Evolutionary conservation across 2,888 invertebrate genomes (phyloP), one percentile per base, ranked within the genome.

Genomic region (Chironomus tentans): DNA sequence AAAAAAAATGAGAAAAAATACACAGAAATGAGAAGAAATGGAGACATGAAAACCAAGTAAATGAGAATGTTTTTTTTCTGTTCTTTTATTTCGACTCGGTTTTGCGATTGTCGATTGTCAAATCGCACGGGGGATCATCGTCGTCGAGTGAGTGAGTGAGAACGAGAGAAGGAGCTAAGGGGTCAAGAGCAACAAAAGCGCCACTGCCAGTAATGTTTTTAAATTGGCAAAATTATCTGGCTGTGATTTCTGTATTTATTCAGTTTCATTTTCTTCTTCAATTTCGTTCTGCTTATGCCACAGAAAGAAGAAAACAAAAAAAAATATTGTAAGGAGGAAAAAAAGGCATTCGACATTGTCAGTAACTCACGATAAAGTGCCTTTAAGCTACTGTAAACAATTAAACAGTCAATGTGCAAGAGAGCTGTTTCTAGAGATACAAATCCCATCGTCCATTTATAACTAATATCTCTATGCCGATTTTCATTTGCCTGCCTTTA

Each of bases 281-380:
- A 56, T 56, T 15, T 56, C 56, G 15, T 56, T 56, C 56, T 56
- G 15, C 56, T 56, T n/a, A 56, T 56, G 56, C 56, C 56, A 56
- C 56, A 56, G 2, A 18, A 18, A 56, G 56, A 56, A 15, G 50
- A n/a, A 62, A n/a, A n/a, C 21, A 3, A 22, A 7, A 18, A 18
- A 21, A 65, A 21, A 24, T 13, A 21, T 24, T 21, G 24, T 10
- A 70, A 70, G 22, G 48, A 70, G 10, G 5, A 56, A 70, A 18
- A 18, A 70, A 56, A 73, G 18, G 12, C 18, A 61, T 73, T 73
- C 56, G 62, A 73, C 62, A 73, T 62, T 13, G 62, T 62, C 72
- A 73, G 72, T 73, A 73, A 73, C 72, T 73, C 72, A 73, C 62
- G 72, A 73, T 73, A 73, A 38, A 73, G 38, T 61, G n/a, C 65